Conservation (phyloP, 2,797 vertebrate genomes). For the Oryzias dopingdopingensis region DNA sequence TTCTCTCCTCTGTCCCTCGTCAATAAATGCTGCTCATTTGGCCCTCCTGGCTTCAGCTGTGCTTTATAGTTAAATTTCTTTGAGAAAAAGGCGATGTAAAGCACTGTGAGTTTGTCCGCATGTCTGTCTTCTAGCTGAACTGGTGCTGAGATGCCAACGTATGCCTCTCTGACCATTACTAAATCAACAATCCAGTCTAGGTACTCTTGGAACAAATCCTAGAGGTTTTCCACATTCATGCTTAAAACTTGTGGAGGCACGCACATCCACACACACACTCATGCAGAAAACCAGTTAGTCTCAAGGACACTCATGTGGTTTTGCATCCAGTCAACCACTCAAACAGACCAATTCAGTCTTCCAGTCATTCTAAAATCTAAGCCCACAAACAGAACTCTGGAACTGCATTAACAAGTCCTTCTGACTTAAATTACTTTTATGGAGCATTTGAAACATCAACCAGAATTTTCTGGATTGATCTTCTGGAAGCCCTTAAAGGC, state of each 20-base stretch:
- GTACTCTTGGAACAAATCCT: conserved; percentile 60
- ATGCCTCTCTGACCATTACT: conserved; percentile 67
- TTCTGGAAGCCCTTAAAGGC: conserved; percentile 51
- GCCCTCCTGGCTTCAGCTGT: conserved; percentile 31
- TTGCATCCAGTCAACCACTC: conserved; percentile 64
- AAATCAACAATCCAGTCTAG: conserved; percentile 66
- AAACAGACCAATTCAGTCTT: conserved; percentile 63
- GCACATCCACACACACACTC: conserved; percentile 17
- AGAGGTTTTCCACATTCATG: conserved; percentile 63
- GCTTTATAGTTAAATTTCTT: conserved; percentile 70
- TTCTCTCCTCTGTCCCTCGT: conserved; percentile 17
- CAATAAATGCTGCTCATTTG: conserved; percentile 20
- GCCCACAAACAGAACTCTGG: conserved; percentile 58
- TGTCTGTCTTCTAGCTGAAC: conserved; percentile 28
- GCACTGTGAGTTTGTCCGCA: background rate
- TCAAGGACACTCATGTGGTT: conserved; percentile 71
- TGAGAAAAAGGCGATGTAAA: conserved; percentile 36
- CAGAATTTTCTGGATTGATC: conserved; percentile 47
- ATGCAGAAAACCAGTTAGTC: conserved; percentile 35
- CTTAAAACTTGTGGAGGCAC: conserved; percentile 40
- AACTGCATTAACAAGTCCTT: conserved; percentile 65
- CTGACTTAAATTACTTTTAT: conserved; percentile 64
- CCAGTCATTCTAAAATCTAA: conserved; percentile 58
- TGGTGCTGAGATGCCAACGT: conserved; percentile 62
- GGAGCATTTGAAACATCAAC: conserved; percentile 66